Evolutionary conservation across 1,140 invertebrate genomes (phyloP), one percentile per base, ranked within the genome.

Genomic region (Euwallacea similis): DNA sequence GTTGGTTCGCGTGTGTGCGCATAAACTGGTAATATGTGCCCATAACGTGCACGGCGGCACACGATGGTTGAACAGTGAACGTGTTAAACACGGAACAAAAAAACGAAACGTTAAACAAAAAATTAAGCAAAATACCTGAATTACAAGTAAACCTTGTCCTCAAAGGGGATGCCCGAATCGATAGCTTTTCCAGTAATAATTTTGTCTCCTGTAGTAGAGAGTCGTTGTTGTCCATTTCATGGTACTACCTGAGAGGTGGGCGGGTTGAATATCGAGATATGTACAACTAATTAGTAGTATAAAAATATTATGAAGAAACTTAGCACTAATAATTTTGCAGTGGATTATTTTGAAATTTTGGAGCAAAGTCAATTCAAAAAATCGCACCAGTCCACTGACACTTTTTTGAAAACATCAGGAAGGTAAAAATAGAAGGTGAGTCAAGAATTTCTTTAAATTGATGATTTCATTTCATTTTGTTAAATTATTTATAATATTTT

Each of bases 311-410:
- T 16, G 44, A 58, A 42, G 13, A 58, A 15, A 56, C 65, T 66
- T 66, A 58, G 44, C 65, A 66, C 65, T 66, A 66, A 6, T 56
- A 66, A 66, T 66, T 66, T 66, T 66, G 65, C 13, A 66, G 42
- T 58, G 42, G 46, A 58, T 33, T 66, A 58, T 66, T 66, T 66
- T 43, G 42, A 66, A 66, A 16, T 50, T 50, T 50, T 50, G 46
- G 46, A 6, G 46, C 46, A 50, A 46, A 46, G 9, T 50, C 46
- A 50, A 50, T 10, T 50, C 6, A 50, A 50, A 50, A 50, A 50
- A 50, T n/a, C 2, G 9, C 9, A 50, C 21, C 46, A 50, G 46
- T 50, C 9, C 9, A 10, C 13, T 13, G 46, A 50, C 13, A 50
- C 13, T 13, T 50, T 50, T 50, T 50, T 50, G 46, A 50, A 50